Percentiles rank a stretch among this genome's conserved stretches.
Evolutionary conservation across 2,797 vertebrate genomes (phyloP).

Genomic region (Coracias cyanogaster): DNA sequence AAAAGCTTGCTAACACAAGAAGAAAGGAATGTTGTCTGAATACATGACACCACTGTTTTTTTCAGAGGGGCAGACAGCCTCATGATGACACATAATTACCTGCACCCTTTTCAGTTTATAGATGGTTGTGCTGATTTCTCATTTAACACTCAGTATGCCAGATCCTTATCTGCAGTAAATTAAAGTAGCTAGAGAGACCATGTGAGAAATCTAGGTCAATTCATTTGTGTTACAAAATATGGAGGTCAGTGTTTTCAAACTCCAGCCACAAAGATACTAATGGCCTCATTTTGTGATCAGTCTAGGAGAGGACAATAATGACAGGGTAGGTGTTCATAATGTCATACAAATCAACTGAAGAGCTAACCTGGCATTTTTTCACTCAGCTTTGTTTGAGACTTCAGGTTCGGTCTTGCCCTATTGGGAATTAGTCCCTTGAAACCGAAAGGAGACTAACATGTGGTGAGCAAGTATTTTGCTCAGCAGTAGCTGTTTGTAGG

Average conservation of each 20-base stretch:
- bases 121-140: not conserved
- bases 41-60: not conserved
- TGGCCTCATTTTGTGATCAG: not conserved
- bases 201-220: not conserved
- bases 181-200: not conserved
- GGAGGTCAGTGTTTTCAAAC: not conserved
- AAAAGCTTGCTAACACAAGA: not conserved
- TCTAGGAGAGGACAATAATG: not conserved
- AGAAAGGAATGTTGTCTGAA: not conserved
- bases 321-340: not conserved
- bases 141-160: not conserved
- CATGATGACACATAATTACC: not conserved
- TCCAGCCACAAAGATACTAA: not conserved
- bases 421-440: not conserved
- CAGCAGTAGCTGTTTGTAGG: not conserved
- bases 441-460: not conserved
- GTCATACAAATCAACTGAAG: not conserved
- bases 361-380: not conserved
- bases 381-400: not conserved
- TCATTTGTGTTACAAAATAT: not conserved
- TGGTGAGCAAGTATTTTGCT: slow-evolving; percentile 6
- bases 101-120: not conserved
- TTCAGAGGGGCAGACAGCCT: not conserved
- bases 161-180: not conserved
- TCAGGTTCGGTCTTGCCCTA: not conserved